Percentiles rank a stretch among this genome's conserved stretches.
Evolutionary conservation across 2,797 vertebrate species (phyloP).

Genomic region (Crax fasciolata): DNA sequence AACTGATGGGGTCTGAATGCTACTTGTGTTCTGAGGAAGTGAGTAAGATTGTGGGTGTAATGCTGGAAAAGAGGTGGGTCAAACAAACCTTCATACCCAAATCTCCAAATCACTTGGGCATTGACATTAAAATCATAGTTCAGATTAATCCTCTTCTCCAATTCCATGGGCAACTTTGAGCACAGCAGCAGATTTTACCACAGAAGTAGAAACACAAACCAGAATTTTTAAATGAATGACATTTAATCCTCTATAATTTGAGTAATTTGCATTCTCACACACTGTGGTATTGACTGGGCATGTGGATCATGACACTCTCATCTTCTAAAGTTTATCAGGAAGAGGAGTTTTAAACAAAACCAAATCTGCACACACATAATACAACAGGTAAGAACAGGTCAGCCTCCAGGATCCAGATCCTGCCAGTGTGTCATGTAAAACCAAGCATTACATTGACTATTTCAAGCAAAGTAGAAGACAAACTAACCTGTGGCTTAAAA

Average conservation of each 20-base stretch:
- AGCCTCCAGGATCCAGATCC: constrained; percentile 50
- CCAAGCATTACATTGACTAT: constrained; percentile 47
- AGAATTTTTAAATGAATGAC: not conserved
- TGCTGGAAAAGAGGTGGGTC: not conserved
- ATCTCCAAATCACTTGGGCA: not conserved
- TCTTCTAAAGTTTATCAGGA: not conserved
- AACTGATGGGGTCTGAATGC: not conserved
- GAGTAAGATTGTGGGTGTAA: not conserved
- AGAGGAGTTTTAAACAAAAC: constrained; percentile 2
- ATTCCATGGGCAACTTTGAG: not conserved
- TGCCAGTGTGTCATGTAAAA: constrained; percentile 18
- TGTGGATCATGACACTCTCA: not conserved
- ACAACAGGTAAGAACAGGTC: constrained; percentile 2
- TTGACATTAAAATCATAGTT: not conserved
- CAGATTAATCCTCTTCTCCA: not conserved
- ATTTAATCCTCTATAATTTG: not conserved
- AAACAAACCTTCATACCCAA: not conserved
- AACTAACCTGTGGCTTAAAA: constrained; percentile 80
- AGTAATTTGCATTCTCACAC: not conserved
- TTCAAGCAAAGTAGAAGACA: constrained; percentile 63
- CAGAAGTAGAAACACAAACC: not conserved
- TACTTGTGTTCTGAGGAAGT: not conserved
- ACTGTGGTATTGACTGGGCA: not conserved
- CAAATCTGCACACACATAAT: constrained; percentile 37
- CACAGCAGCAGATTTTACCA: not conserved